These are phyloP conservation scores for Protobothrops flavoviridis DNA, from an alignment of 2,113 vertebrate genomes.

Conservation along the genomic window DNA sequence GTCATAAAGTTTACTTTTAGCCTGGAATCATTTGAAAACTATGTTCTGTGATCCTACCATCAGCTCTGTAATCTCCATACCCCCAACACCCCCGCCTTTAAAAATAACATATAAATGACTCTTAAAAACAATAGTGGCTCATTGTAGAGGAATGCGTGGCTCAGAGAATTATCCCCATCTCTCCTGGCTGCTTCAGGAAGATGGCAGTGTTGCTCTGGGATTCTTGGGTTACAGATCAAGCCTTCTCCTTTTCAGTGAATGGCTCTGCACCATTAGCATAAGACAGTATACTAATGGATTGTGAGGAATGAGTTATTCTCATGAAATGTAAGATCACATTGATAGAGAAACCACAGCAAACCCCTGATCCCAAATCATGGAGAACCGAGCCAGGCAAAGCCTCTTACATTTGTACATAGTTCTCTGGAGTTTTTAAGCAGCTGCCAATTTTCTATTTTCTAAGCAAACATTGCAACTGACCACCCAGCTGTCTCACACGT, in stretches of 20 bases:
- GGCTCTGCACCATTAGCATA: constrained; percentile 43
- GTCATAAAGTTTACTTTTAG: constrained; percentile 50
- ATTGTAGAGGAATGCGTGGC: constrained; percentile 55
- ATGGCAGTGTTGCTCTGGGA: constrained; percentile 89
- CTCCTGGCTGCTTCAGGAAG: constrained; percentile 79
- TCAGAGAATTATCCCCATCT: constrained; percentile 14
- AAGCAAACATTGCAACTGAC: constrained; percentile 68
- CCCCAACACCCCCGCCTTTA: constrained; percentile 48
- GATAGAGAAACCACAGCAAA: constrained; percentile 63
- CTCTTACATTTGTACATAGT: constrained; percentile 46
- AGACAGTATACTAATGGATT: constrained; percentile 51
- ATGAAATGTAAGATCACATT: constrained; percentile 59
- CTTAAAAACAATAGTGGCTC: constrained; percentile 41
- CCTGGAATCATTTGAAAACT: constrained; percentile 51
- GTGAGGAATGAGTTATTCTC: constrained; percentile 62
- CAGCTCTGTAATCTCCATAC: constrained; percentile 41
- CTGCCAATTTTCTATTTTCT: constrained; percentile 68
- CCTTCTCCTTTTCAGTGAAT: constrained; percentile 44
- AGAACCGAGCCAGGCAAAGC: constrained; percentile 56
- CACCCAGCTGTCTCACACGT: constrained; percentile 68
- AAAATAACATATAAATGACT: constrained; percentile 57
- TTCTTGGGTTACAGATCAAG: constrained; percentile 38
- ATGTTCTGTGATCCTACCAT: constrained; percentile 51
- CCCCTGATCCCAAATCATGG: constrained; percentile 48
- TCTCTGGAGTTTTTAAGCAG: constrained; percentile 52